Base-by-base conservation (phyloP, 1,140 invertebrate species). In the Megathymus violae region DNA sequence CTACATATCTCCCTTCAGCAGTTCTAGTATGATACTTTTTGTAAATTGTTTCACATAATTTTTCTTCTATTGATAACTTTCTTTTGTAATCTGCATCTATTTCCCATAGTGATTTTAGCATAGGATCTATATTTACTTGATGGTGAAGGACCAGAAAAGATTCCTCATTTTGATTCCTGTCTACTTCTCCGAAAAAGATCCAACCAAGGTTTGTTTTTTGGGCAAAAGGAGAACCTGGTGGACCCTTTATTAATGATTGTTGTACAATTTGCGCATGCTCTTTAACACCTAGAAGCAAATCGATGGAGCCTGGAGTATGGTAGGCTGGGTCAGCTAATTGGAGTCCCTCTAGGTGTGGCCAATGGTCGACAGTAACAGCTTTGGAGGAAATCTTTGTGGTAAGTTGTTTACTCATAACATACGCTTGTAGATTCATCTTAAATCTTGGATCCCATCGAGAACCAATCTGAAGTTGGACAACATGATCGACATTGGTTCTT, bases 71-170 rank as follows among this genome's bases (percentile, higher is more conserved):
- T 40, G 67, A 65, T 13, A 62, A 31, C 5, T 48, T 47, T 62
- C 54, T 59, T 16, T 34, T 61, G 4, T n/a, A 62, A 31, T 62
- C 27, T 38, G 11, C 34, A 16, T 67, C 69, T 17, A 69, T 41
- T 51, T 69, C 67, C 62, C 67, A 69, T 11, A 69, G 10, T 36
- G 22, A 19, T 58, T 58, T 61, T 17, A 69, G 27, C 43, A 64
- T 43, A n/a, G 62, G 25, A 11, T 69, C 61, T 11, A 62, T 11
- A n/a, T 61, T 31, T 0, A 60, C 14, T 27, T 31, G 14, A 27
- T 50, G 47, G 19, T 50, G 47, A 19, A 50, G 25, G 9, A 50
- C 47, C n/a, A 36, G 34, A 2, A 36, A 11, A 2, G 9, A 36
- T 50, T 16, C 11, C 11, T 5, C 27, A 10, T 36, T 11, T 50